These are phyloP conservation scores for Saxicola maurus DNA, from an alignment of 2,797 vertebrate species.

Conservation along the genomic window DNA sequence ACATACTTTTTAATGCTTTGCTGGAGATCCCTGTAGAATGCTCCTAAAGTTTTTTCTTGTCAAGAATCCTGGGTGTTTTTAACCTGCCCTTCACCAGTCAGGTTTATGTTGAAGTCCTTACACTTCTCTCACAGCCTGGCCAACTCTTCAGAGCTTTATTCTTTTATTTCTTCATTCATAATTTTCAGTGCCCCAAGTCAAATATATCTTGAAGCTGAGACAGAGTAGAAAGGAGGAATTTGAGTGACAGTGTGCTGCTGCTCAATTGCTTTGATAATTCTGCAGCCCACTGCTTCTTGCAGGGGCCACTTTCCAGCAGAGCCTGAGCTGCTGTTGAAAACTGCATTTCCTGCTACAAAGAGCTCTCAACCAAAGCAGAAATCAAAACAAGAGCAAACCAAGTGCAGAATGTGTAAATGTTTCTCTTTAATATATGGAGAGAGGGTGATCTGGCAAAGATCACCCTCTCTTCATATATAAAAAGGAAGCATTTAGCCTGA, in stretches of 20 bases:
- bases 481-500: constrained; percentile 40
- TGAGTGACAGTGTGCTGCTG: not conserved
- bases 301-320: not conserved
- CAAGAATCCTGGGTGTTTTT: not conserved
- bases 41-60: not conserved
- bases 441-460: constrained; percentile 1
- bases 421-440: too few species aligned
- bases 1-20: not conserved
- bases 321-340: not conserved
- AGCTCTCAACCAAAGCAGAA: not conserved
- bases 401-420: not conserved
- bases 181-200: not conserved
- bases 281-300: not conserved
- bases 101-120: not conserved
- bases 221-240: not conserved
- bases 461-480: constrained; percentile 9
- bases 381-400: constrained; percentile 14
- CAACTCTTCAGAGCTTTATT: not conserved
- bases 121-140: not conserved
- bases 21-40: not conserved
- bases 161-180: not conserved
- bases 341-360: not conserved
- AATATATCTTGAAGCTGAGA: not conserved
- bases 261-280: not conserved
- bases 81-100: not conserved